These are phyloP conservation scores for Callipepla californica DNA, from an alignment of 2,113 vertebrate genomes.

Conservation along the genomic window DNA sequence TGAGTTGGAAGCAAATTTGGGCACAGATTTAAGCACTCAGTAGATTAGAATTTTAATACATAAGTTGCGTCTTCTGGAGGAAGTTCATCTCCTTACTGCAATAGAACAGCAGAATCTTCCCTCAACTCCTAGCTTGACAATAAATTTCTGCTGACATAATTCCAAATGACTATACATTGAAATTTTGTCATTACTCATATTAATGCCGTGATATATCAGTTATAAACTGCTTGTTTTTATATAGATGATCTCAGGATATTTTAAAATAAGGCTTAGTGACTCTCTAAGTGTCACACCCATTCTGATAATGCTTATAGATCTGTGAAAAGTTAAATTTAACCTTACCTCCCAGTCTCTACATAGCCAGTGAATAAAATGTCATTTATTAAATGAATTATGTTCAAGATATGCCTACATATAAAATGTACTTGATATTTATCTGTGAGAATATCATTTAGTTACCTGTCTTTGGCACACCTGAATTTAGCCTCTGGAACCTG, in stretches of 20 bases:
- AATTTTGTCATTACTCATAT: background rate
- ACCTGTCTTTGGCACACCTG: background rate
- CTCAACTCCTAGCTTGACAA: background rate
- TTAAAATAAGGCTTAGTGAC: background rate
- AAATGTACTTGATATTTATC: background rate
- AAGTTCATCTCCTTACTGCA: background rate
- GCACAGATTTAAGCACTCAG: background rate
- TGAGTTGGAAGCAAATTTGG: background rate
- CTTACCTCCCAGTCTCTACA: background rate
- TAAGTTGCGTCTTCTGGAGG: background rate
- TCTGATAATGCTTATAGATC: background rate
- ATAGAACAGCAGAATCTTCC: background rate
- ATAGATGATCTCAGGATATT: background rate
- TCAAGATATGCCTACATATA: background rate
- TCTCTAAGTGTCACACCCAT: background rate
- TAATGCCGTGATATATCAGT: fast-evolving
- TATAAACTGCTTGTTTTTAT: background rate
- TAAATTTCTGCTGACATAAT: background rate
- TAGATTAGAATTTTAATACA: background rate
- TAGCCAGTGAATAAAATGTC: background rate
- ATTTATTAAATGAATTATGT: background rate
- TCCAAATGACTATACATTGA: background rate
- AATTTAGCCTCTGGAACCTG: background rate
- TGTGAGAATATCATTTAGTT: background rate
- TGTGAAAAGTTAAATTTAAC: background rate